Conservation (phyloP, 2,113 vertebrate species). For the Lanius ludovicianus region DNA sequence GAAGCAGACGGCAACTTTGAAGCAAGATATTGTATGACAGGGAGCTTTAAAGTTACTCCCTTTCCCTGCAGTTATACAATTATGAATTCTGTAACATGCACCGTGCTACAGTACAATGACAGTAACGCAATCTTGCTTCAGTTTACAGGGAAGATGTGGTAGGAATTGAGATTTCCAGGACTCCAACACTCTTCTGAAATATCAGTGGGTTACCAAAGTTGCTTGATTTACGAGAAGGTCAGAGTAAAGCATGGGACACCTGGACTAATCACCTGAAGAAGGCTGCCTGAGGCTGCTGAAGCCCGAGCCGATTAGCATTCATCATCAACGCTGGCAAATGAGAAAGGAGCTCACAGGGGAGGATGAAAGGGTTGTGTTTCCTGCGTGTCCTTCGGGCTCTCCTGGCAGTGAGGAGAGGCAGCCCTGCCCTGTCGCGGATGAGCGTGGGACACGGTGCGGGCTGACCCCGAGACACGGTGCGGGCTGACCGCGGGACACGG, state of each 20-base stretch:
- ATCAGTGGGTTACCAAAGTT: not conserved
- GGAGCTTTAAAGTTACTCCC: not conserved
- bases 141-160: not conserved
- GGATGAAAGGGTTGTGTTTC: not conserved
- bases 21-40: not conserved
- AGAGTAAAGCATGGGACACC: not conserved
- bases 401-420: not conserved
- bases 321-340: not conserved
- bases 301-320: not conserved
- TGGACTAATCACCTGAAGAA: constrained; percentile 3
- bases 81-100: not conserved
- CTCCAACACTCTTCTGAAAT: not conserved
- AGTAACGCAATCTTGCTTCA: not conserved
- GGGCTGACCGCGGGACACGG: too few relatives aligned
- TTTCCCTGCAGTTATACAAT: not conserved
- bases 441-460: not conserved
- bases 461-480: rapidly evolving
- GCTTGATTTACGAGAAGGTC: not conserved
- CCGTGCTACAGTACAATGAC: not conserved
- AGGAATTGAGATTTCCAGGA: not conserved
- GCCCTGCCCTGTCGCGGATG: not conserved
- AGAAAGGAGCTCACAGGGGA: not conserved
- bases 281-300: not conserved
- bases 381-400: not conserved
- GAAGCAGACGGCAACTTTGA: not conserved